These are phyloP conservation scores for Altica lythri DNA, from an alignment of 2,888 invertebrate species.

Conservation along the genomic window DNA sequence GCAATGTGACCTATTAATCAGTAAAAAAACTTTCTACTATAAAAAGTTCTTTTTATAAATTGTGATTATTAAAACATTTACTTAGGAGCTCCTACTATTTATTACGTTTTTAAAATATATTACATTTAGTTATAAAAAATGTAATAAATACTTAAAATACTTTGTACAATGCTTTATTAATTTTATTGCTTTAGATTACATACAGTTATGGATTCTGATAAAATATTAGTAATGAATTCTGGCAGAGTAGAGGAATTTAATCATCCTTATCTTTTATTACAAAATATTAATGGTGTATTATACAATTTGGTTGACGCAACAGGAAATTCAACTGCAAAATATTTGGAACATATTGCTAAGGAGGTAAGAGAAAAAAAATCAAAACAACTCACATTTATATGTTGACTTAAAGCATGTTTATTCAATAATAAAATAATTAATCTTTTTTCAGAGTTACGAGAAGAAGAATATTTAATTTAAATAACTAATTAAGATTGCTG, in stretches of 20 bases:
- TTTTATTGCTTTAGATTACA: constrained; percentile 60
- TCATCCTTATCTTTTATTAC: constrained; percentile 71
- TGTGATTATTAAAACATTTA: too few relatives aligned
- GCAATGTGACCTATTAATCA: too few relatives aligned
- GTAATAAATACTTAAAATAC: background rate
- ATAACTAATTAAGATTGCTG: constrained; percentile 17
- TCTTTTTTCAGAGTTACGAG: constrained; percentile 20
- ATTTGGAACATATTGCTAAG: constrained; percentile 46
- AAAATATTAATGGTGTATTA: constrained; percentile 65
- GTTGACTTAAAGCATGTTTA: too few relatives aligned
- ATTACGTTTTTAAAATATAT: too few relatives aligned
- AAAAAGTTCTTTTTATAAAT: too few relatives aligned
- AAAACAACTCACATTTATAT: too few relatives aligned
- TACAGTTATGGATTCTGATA: constrained; percentile 87
- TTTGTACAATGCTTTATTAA: background rate
- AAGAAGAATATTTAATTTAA: constrained; percentile 10
- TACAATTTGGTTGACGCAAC: constrained; percentile 65
- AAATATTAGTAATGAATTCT: constrained; percentile 82
- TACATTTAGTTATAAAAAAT: too few relatives aligned
- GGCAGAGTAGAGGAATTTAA: constrained; percentile 78
- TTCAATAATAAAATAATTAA: too few relatives aligned
- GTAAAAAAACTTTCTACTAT: too few relatives aligned
- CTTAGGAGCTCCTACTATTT: too few relatives aligned
- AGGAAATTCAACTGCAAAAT: constrained; percentile 42
- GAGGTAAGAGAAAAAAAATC: constrained; percentile 34